Evolutionary conservation across 2,113 vertebrate species (phyloP), one percentile per base, ranked within the genome.

Genomic region (Ardeotis arabs): DNA sequence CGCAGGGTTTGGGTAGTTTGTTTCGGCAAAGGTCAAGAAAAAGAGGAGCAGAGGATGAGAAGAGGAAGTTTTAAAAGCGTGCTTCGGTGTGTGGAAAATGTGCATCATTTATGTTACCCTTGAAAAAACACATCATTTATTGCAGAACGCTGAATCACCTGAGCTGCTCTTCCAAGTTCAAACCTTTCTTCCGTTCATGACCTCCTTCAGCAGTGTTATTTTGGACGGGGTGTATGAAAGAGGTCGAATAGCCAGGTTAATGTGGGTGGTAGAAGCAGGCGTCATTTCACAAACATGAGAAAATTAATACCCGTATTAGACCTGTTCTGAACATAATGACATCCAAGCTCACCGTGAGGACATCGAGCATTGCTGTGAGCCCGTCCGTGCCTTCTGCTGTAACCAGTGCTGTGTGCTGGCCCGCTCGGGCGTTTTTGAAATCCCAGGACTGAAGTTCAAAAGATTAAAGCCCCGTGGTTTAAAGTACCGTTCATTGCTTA

Each of bases 11-110:
- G 91, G 87, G 93, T 95, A 94, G 92, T 97, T 97, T 95, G 55
- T 93, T 96, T 95, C 90, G 93, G 94, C 95, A 97, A 92, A 96
- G 95, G 96, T 98, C 96, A 94, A 93, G 60, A 88, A 69, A 95
- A 97, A 93, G 82, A 92, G 94, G 95, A 95, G 81, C 73, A 87
- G 75, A 91, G 84, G 72, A 81, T 18, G 18, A 44, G 84, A 83
- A 76, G 4, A 87, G 84, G 69, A 86, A 96, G 91, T 94, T 72
- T 76, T 62, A 93, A 88, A 53, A 24, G 23, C 52, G 60, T 58
- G 1, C 72, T 64, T 90, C 4, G 18, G 45, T 84, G 31, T 16
- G 12, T 45, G 81, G 21, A 53, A 93, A 95, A 37, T 7, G 0
- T 23, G 22, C 31, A 62, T 87, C 29, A 12, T 60, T 89, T 76